phyloP scores from a whole-genome alignment of 2,113 vertebrate genomes.

The Myodes glareolus region DNA sequence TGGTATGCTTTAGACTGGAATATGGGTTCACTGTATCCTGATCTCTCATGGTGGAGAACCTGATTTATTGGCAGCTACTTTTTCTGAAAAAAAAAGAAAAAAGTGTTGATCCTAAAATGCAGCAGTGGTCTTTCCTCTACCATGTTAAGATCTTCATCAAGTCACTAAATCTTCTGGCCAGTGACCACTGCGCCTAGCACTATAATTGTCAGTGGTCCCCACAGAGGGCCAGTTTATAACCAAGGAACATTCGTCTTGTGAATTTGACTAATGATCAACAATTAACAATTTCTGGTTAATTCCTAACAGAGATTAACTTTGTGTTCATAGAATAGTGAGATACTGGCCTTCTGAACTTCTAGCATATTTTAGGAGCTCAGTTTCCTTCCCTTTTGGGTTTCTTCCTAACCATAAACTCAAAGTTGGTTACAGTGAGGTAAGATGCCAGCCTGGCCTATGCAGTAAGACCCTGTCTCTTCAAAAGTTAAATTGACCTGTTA shows the following conservation, averaged over 20 bases:
- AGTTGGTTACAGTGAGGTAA: not conserved
- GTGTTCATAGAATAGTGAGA: not conserved
- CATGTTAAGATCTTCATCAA: not conserved
- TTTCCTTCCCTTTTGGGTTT: conserved; percentile 8
- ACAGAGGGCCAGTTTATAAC: not conserved
- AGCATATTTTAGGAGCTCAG: not conserved
- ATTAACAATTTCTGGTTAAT: not conserved
- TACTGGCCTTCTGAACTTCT: not conserved
- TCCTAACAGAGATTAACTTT: not conserved
- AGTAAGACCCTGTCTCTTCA: not conserved
- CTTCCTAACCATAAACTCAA: not conserved
- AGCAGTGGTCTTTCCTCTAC: not conserved
- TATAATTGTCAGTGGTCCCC: not conserved
- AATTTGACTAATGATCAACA: not conserved
- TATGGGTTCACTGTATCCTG: not conserved
- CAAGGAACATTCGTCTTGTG: not conserved
- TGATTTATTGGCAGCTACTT: not conserved
- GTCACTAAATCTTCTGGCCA: not conserved
- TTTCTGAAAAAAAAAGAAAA: not conserved
- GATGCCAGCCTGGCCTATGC: not conserved
- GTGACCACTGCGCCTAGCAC: not conserved
- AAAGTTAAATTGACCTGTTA: not conserved
- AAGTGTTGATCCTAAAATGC: not conserved
- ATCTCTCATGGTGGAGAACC: not conserved
- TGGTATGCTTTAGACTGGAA: not conserved